Evolutionary conservation across 2,113 vertebrate genomes (phyloP), one percentile per base, ranked within the genome.

Genomic region (Forbesichthys agassizii): DNA sequence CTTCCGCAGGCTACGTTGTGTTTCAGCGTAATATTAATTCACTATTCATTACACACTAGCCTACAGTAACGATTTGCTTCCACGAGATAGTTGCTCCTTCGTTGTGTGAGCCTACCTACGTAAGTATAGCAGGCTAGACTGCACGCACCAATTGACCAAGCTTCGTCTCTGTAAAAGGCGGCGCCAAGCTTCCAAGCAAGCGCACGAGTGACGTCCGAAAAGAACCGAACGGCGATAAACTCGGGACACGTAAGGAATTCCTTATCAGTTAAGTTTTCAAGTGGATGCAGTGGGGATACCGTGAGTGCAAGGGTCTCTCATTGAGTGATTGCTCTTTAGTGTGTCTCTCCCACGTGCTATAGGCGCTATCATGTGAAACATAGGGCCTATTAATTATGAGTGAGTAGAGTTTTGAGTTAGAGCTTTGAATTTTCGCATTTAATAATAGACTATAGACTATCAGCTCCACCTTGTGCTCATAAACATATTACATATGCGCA

Each of bases 141-240:
- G n/a, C 13, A 55, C 9, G n/a, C 13, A 55, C 7, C 49, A 12
- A 13, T 3, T 51, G 49, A 12, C 3, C 1, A 51, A 11, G 13
- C 49, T 13, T 5, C 13, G 10, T 9, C 57, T 16, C 20, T 53
- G 14, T 48, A 18, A 55, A 59, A 68, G 82, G 84, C 77, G 77
- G 79, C n/a, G 64, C 27, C 2, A 27, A 27, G 2, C 81, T 82
- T 69, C 4, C 27, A 5, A 10, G 54, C 54, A 5, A 10, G 54
- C 54, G 54, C n/a, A 5, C 6, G n/a, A 18, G 18, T 53, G 48
- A 12, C 64, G 63, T 52, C 84, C 76, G 81, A 82, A 84, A 66
- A 62, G 60, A 61, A 73, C 60, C 36, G 47, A 54, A 52, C 36
- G 36, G 7, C 69, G 12, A 60, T 48, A 67, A 68, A 69, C 46